Base-by-base conservation (phyloP, 1,140 invertebrate genomes). In the Sycophaga agraensis region DNA sequence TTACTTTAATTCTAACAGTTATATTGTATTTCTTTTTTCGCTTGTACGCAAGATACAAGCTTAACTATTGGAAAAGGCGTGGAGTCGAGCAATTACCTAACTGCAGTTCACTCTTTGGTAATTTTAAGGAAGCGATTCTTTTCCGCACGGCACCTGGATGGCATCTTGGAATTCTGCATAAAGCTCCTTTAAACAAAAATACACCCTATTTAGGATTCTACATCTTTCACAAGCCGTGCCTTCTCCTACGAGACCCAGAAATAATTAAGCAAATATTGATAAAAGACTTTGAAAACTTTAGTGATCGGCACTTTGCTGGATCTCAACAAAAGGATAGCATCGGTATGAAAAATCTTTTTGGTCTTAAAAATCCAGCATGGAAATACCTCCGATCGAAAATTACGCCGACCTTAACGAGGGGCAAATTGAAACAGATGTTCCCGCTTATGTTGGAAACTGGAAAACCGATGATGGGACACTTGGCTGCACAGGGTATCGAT, bases 201-300 rank as follows among this genome's bases (percentile, higher is more conserved):
- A 49, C 59, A 5, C 66, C 64, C 1, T 22, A 67, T 19, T 2
- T 76, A 1, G 75, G 75, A 0, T 51, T 74, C 14, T 77, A 77
- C 17, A 67, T 77, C 1, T 24, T 76, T 1, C 66, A 73, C 0
- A 73, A 74, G 28, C 74, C 72, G 0, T 73, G 67, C 24, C 17
- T 77, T 1, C 8, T 77, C 0, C 0, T 77, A 0, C 63, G 62
- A 7, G 67, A 64, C 45, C 60, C 68, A 0, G 62, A 71, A 35
- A 6, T 73, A 0, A 70, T 77, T 2, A 75, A 76, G 19, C 65
- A 70, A 6, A 64, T 85, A 5, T 63, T 80, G 3, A 67, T 84
- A 0, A 83, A 80, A 56, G 82, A 84, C 51, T 85, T 84, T 60
- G 68, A 81, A n/a, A 28, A 73, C 43, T 85, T 85, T 54, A 58